A percentile compares a stretch with the other conserved stretches of the same genome.
Evolutionary conservation across 2,797 vertebrate genomes (phyloP).

Genomic region (Denticeps clupeoides): DNA sequence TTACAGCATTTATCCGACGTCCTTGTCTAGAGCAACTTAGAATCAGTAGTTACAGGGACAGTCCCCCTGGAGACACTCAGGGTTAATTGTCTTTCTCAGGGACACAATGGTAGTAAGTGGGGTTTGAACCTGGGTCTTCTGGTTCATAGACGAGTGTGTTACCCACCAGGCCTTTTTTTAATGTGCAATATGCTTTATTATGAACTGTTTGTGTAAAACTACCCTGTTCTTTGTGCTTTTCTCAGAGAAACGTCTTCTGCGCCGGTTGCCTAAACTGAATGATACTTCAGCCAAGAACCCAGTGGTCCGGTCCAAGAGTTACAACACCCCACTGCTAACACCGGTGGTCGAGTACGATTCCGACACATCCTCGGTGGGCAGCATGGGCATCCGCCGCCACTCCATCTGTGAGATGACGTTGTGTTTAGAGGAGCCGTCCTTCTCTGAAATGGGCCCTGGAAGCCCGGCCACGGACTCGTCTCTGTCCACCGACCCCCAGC

Average conservation of each 20-base stretch:
- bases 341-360: slow-evolving; percentile 79
- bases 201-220: too few species aligned
- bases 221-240: background rate
- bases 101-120: too few species aligned
- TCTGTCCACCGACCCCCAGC: background rate
- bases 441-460: background rate
- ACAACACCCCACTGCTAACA: slow-evolving; percentile 84
- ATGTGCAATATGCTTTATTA: too few species aligned
- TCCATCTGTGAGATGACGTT: slow-evolving; percentile 87
- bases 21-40: too few species aligned
- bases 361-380: slow-evolving; percentile 36
- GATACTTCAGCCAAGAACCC: slow-evolving; percentile 70
- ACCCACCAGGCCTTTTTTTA: too few species aligned
- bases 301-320: slow-evolving; percentile 87
- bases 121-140: too few species aligned
- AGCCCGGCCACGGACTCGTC: background rate
- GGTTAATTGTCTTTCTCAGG: too few species aligned
- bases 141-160: too few species aligned
- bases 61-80: too few species aligned
- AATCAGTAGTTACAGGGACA: too few species aligned
- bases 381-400: slow-evolving; percentile 67
- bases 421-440: slow-evolving; percentile 60
- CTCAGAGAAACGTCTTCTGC: slow-evolving; percentile 73
- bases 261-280: slow-evolving; percentile 53
- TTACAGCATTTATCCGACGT: too few species aligned